Conservation (phyloP, 2,888 invertebrate species). For the Apotomis betuletana region DNA sequence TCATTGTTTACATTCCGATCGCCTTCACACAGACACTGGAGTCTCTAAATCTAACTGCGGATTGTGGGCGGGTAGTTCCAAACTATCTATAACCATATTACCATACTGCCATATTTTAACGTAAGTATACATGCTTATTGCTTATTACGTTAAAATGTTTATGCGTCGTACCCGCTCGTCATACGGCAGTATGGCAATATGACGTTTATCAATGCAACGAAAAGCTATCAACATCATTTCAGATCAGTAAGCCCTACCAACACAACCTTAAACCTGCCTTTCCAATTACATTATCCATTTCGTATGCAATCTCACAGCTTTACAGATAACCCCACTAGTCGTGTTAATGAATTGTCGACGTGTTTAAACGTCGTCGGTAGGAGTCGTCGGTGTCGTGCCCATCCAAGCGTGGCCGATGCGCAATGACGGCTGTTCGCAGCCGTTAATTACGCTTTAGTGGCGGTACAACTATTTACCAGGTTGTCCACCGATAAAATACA, state of each 20-base stretch:
- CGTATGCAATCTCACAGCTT: not conserved
- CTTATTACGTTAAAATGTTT: slow-evolving; percentile 69
- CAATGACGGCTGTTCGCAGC: slow-evolving; percentile 69
- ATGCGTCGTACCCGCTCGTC: slow-evolving; percentile 77
- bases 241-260: no score
- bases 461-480: slow-evolving; percentile 32
- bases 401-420: slow-evolving; percentile 60
- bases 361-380: slow-evolving; percentile 26
- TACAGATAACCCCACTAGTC: slow-evolving; percentile 12
- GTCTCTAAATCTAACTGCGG: no score
- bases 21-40: no score
- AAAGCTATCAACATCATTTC: no score
- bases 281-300: no score
- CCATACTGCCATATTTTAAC: no score
- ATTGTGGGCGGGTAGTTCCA: no score
- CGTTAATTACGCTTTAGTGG: slow-evolving; percentile 70
- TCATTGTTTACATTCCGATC: no score
- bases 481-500: not conserved
- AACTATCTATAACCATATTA: no score
- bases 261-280: no score
- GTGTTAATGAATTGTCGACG: slow-evolving; percentile 22
- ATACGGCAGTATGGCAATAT: slow-evolving; percentile 52
- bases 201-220: no score
- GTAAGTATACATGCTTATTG: no score
- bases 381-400: slow-evolving; percentile 46